phyloP scores from a whole-genome alignment of 2,113 vertebrate species.

The Passerina amoena region DNA sequence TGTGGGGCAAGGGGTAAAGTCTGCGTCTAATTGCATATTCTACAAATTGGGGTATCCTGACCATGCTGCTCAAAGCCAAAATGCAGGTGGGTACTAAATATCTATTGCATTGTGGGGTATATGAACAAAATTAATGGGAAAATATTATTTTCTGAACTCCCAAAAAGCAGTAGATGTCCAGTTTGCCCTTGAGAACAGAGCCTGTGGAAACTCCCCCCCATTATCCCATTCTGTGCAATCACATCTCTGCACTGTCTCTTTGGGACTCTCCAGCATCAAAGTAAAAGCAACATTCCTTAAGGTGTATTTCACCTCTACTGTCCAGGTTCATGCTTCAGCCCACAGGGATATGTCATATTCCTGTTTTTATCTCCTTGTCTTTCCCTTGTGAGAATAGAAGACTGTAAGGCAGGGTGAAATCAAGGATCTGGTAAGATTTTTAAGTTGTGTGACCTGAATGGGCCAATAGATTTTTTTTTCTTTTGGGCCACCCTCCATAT shows the following conservation, averaged over 20 bases:
- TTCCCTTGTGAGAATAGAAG: not conserved
- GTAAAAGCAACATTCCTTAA: not conserved
- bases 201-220: fast-evolving
- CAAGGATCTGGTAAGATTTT: not conserved
- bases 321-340: not conserved
- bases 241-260: not conserved
- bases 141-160: not conserved
- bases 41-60: not conserved
- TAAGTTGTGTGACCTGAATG: not conserved
- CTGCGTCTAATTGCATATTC: not conserved
- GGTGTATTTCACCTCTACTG: not conserved
- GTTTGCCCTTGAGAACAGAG: not conserved
- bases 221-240: not conserved
- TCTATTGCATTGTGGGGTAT: not conserved
- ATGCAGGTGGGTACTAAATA: not conserved
- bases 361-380: not conserved
- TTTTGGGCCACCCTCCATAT: not conserved
- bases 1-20: not conserved
- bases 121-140: not conserved
- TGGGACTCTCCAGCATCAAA: not conserved
- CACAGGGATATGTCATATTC: not conserved
- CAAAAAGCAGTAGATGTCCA: not conserved
- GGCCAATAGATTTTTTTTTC: not conserved
- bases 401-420: not conserved
- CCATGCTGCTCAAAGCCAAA: not conserved